These are phyloP conservation scores for Callocephalon fimbriatum DNA, from an alignment of 2,113 vertebrate species.

Conservation along the genomic window DNA sequence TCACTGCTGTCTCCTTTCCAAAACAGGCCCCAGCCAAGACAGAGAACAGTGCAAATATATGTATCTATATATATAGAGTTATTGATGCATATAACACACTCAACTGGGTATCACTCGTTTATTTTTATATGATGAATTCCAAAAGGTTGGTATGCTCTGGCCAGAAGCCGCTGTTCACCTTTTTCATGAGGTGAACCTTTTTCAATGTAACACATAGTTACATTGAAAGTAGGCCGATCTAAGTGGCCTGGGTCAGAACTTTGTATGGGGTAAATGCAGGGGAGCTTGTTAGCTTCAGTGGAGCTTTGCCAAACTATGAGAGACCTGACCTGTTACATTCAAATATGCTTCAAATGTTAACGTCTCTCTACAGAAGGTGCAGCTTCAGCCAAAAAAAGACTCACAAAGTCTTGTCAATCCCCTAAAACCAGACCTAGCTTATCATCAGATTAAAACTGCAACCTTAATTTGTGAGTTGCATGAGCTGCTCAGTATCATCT, in stretches of 20 bases:
- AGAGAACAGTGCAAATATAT: background rate
- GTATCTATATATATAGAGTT: background rate
- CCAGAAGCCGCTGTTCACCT: background rate
- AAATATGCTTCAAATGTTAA: background rate
- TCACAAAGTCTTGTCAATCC: fast-evolving
- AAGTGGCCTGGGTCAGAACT: background rate
- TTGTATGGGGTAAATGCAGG: background rate
- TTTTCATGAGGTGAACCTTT: background rate
- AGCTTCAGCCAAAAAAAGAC: background rate
- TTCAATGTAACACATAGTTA: background rate
- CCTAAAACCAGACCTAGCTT: background rate
- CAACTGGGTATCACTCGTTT: background rate
- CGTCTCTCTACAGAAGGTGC: background rate
- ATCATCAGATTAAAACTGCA: background rate
- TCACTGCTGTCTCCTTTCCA: conserved; percentile 53
- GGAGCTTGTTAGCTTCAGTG: background rate
- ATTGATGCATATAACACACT: background rate
- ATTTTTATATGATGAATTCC: background rate
- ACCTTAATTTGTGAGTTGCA: fast-evolving
- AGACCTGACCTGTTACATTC: background rate
- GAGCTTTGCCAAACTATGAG: background rate
- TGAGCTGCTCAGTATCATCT: background rate
- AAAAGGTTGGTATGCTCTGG: background rate
- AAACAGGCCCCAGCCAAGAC: background rate
- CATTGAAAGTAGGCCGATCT: background rate